A percentile compares a stretch with the other conserved stretches of the same genome.
Conservation (phyloP, 2,797 vertebrate genomes). For the Trematomus bernacchii region DNA sequence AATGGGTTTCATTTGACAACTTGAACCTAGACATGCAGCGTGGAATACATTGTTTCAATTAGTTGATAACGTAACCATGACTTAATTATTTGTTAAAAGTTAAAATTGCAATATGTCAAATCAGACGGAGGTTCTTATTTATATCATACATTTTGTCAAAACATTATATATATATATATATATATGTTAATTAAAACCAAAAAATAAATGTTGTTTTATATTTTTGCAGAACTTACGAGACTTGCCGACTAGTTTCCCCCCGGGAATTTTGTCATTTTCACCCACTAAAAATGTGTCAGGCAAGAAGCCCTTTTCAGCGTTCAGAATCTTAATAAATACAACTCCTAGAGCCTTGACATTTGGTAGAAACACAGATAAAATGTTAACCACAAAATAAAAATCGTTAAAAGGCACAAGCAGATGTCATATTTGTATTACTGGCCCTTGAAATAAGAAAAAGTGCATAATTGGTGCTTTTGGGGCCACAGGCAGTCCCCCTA, state of each 20-base stretch:
- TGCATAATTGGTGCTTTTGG: background rate
- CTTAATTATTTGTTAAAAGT: slow-evolving; percentile 26
- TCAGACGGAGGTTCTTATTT: background rate
- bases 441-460: background rate
- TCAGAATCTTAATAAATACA: too few species aligned
- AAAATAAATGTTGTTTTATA: too few species aligned
- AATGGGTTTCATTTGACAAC: background rate
- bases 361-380: background rate
- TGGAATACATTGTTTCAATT: background rate
- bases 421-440: background rate
- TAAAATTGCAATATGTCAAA: background rate
- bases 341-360: too few species aligned
- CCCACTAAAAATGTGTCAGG: too few species aligned
- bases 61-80: background rate
- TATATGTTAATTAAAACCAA: too few species aligned
- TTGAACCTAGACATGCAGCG: background rate
- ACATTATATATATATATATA: too few species aligned
- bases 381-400: too few species aligned
- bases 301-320: too few species aligned
- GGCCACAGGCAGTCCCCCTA: background rate
- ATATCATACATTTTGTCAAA: background rate
- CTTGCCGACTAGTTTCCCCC: too few species aligned
- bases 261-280: background rate
- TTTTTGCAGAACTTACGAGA: too few species aligned
- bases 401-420: background rate